Conservation (phyloP, 2,888 invertebrate species). For the Tipula vernalis region DNA sequence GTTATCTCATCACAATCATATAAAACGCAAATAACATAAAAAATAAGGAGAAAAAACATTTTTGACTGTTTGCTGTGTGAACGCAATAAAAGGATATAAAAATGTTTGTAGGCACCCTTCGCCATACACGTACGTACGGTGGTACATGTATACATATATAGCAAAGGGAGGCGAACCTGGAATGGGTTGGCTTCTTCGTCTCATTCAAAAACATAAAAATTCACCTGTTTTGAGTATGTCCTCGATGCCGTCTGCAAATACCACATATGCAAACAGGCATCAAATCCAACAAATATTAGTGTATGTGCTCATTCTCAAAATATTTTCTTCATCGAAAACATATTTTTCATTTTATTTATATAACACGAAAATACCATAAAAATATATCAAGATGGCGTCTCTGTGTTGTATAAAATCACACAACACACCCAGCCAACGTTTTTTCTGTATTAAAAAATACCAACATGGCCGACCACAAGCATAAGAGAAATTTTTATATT, state of each 20-base stretch:
- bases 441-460: not conserved
- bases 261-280: not conserved
- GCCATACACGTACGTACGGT: not conserved
- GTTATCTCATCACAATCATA: conserved; percentile 5
- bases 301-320: not conserved
- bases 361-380: not conserved
- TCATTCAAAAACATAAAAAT: not conserved
- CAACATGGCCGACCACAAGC: not conserved
- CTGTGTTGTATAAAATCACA: not conserved
- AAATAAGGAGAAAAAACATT: not conserved
- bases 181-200: not conserved
- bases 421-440: not conserved
- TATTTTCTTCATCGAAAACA: not conserved
- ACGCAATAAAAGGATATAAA: not conserved
- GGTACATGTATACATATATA: not conserved
- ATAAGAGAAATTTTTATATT: not conserved
- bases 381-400: not conserved
- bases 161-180: not conserved
- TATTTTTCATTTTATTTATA: not conserved
- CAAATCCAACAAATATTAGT: not conserved
- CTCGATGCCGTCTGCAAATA: not conserved
- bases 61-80: not conserved
- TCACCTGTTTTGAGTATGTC: not conserved
- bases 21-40: not conserved
- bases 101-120: not conserved